Evolutionary conservation across 2,888 invertebrate genomes (phyloP).

Genomic region (Lithosia quadra): DNA sequence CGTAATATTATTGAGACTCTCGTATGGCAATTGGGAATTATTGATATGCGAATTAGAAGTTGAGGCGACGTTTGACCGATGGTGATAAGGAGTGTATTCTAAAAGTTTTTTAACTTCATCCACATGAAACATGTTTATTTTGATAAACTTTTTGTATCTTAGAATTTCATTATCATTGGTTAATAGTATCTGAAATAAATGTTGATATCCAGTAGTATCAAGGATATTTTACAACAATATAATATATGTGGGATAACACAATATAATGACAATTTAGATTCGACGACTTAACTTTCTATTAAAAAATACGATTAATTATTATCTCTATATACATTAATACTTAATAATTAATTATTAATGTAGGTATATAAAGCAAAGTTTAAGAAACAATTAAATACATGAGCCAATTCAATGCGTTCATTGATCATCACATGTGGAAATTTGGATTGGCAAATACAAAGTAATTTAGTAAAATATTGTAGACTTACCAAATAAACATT

Average conservation of each 20-base stretch:
- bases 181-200: slow-evolving; percentile 63
- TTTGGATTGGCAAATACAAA: not conserved
- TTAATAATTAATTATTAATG: too few relatives aligned
- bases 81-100: slow-evolving; percentile 13
- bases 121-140: slow-evolving; percentile 55
- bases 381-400: not conserved
- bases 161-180: slow-evolving; percentile 58
- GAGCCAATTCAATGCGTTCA: not conserved
- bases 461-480: slow-evolving; percentile 8
- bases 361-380: too few relatives aligned
- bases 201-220: not conserved
- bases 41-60: not conserved
- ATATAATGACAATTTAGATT: not conserved
- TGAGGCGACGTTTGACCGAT: not conserved
- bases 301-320: too few relatives aligned
- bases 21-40: not conserved
- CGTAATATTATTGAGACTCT: not conserved
- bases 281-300: too few relatives aligned
- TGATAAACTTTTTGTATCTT: slow-evolving; percentile 42
- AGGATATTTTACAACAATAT: too few relatives aligned
- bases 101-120: slow-evolving; percentile 54
- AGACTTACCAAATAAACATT: slow-evolving; percentile 63
- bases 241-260: not conserved
- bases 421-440: not conserved
- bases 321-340: too few relatives aligned